These are phyloP conservation scores for Bombus picipes DNA, from an alignment of 1,140 invertebrate species.

Conservation along the genomic window DNA sequence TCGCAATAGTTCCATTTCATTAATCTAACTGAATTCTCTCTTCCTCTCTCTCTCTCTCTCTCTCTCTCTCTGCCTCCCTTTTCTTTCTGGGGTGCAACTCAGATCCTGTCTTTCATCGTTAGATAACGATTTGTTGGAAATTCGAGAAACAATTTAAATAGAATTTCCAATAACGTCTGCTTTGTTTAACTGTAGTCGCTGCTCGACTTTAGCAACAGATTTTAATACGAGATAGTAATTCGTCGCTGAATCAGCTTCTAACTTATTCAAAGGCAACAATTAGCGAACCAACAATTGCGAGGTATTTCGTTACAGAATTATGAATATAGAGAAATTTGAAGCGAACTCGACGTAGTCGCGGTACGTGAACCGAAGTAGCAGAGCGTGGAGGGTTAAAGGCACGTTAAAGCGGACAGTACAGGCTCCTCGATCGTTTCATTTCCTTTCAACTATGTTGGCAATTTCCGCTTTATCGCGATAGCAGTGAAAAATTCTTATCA, in stretches of 20 bases:
- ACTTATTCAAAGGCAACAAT: neutral
- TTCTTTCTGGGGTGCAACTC: neutral
- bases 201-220: too few species aligned
- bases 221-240: neutral
- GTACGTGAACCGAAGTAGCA: neutral
- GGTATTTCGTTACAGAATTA: neutral
- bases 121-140: too few species aligned
- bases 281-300: neutral
- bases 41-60: neutral
- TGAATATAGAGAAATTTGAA: neutral
- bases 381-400: conserved; percentile 2
- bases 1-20: neutral
- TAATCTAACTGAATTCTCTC: neutral
- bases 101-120: neutral
- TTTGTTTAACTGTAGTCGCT: neutral
- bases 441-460: neutral
- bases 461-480: conserved; percentile 26
- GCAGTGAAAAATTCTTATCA: neutral
- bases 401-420: conserved; percentile 13
- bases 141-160: too few species aligned
- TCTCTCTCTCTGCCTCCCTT: neutral
- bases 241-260: neutral
- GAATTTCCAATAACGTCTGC: neutral
- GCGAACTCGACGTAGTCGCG: neutral
- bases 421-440: neutral